Percentiles rank a stretch among this genome's conserved stretches.
Evolutionary conservation across 1,140 invertebrate genomes (phyloP).

Genomic region (Berghia stephanieae): DNA sequence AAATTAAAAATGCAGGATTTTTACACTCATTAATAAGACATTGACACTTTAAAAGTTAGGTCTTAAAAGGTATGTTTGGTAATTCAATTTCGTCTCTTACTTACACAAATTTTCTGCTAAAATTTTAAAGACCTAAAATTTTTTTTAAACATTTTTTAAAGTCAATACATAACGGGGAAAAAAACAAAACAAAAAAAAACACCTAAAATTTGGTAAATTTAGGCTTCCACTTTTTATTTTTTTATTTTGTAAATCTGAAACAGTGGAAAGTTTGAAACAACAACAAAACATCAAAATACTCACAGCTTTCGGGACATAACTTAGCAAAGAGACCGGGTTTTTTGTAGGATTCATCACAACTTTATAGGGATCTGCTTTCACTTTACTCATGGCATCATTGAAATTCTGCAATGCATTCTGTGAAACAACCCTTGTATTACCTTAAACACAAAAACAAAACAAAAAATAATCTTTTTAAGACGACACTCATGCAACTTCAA

Average conservation of each 20-base stretch:
- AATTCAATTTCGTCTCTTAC: too few species aligned
- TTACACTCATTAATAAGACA: neutral
- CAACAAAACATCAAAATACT: too few species aligned
- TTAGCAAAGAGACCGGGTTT: constrained; percentile 91
- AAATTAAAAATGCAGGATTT: constrained; percentile 11
- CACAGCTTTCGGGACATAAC: constrained; percentile 78
- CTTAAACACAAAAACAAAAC: constrained; percentile 51
- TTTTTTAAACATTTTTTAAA: too few species aligned
- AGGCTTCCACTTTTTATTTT: too few species aligned
- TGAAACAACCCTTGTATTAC: constrained; percentile 79
- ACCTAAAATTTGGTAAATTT: too few species aligned
- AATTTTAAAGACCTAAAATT: too few species aligned
- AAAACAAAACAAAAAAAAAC: neutral
- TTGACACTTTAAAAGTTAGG: too few species aligned
- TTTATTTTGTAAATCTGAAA: too few species aligned
- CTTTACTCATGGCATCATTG: constrained; percentile 93
- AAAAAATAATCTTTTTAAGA: neutral
- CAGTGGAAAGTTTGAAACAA: too few species aligned
- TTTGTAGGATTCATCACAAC: constrained; percentile 97
- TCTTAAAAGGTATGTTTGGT: too few species aligned
- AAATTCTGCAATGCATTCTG: constrained; percentile 96
- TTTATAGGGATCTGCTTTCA: constrained; percentile 95
- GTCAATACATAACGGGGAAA: neutral
- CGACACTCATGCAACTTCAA: neutral
- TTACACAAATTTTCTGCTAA: too few species aligned